Evolutionary conservation across 2,113 vertebrate species (phyloP).

Genomic region (Struthio camelus): DNA sequence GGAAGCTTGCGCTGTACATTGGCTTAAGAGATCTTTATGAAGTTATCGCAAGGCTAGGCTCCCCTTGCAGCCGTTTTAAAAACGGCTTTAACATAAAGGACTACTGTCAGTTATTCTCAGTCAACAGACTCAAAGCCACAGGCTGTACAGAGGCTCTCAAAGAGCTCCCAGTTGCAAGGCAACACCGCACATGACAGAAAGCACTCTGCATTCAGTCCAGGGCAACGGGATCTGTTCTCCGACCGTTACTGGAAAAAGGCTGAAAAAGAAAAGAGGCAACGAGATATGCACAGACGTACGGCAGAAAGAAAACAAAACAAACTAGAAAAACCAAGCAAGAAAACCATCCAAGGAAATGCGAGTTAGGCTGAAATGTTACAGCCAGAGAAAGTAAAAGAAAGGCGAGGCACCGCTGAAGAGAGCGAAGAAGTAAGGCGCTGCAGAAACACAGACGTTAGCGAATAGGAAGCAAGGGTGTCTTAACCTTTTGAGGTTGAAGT

Average conservation of each 20-base stretch:
- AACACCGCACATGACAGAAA: not conserved
- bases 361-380: not conserved
- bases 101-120: not conserved
- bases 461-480: not conserved
- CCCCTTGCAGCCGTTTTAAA: not conserved
- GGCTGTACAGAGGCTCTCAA: not conserved
- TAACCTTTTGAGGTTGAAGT: too few species aligned
- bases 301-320: too few species aligned
- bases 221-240: not conserved
- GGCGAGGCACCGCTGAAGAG: accelerated
- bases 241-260: accelerated
- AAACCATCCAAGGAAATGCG: too few species aligned
- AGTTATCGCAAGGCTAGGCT: not conserved
- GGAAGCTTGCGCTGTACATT: not conserved
- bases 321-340: not conserved
- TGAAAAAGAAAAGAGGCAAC: too few species aligned
- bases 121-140: not conserved
- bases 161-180: not conserved
- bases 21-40: not conserved
- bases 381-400: not conserved
- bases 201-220: not conserved
- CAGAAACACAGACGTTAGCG: too few species aligned
- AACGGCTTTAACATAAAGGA: not conserved
- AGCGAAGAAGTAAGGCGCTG: not conserved
- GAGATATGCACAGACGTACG: not conserved